Conservation (phyloP, 1,140 invertebrate species). For the Drosophila kurseongensis region DNA sequence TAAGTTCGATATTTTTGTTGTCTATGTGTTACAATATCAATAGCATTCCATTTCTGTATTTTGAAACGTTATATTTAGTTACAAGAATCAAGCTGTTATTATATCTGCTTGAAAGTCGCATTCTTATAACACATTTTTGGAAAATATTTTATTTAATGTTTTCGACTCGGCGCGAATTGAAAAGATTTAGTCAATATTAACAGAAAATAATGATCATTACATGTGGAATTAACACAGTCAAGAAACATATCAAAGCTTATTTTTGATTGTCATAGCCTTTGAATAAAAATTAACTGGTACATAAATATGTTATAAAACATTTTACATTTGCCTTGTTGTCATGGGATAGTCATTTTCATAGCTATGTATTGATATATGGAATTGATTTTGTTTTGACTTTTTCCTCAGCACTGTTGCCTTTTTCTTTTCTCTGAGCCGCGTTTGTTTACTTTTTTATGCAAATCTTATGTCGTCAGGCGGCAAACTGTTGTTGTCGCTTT, state of each 20-base stretch:
- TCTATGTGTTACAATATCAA: not conserved
- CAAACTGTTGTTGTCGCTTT: slow-evolving; percentile 18
- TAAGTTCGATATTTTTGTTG: not conserved
- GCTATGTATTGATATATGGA: slow-evolving; percentile 3
- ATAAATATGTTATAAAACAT: not conserved
- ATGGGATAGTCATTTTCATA: not conserved
- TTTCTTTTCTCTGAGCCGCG: slow-evolving; percentile 16
- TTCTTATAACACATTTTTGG: no score
- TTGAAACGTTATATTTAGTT: not conserved
- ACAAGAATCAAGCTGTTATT: no score
- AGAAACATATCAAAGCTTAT: no score
- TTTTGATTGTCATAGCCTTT: no score
- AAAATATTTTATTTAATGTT: no score
- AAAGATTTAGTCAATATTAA: no score
- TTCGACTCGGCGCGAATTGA: no score
- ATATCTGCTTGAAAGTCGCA: no score
- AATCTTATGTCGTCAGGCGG: slow-evolving; percentile 38
- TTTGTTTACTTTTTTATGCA: slow-evolving; percentile 72
- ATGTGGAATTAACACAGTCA: no score
- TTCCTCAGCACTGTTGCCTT: not conserved
- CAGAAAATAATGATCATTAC: no score
- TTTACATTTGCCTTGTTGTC: not conserved
- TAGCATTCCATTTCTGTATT: not conserved
- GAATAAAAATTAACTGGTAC: not conserved
- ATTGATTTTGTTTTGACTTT: slow-evolving; percentile 11